Evolutionary conservation across 1,140 invertebrate genomes (phyloP), one percentile per base, ranked within the genome.

Genomic region (Papilio xuthus): DNA sequence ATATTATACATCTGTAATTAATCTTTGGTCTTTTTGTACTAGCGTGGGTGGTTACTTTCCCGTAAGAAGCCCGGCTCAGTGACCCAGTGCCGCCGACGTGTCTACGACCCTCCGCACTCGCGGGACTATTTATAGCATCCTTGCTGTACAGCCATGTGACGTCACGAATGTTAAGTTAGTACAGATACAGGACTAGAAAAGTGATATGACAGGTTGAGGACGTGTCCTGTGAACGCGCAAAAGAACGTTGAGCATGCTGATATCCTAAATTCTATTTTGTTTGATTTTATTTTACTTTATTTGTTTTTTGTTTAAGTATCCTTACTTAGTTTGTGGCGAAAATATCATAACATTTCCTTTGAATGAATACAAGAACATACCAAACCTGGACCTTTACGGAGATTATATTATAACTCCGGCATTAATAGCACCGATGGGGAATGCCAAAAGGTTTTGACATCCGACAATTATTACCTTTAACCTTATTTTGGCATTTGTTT

Each of bases 401-500:
- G 79, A 73, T 89, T 90, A 67, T 67, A 67, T 28, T 67, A 28
- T 26, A 28, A 67, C 60, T 89, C 86, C 88, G 88, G 84, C 85
- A 90, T 92, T 91, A 93, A 92, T 50, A 13, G 71, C 42, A 83
- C 78, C 74, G 78, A 78, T 76, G 81, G 83, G 86, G 87, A 88
- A 88, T 89, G 88, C 88, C 85, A 83, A 84, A 83, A 81, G 83
- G 82, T 83, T 83, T 83, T 78, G 78, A 81, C 83, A 89, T 84
- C 82, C 78, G 85, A 89, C 89, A 89, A 90, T 90, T 89, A 92
- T 89, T 90, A 92, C 91, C 91, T 93, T 88, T 92, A 84, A 93
- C 90, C 92, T 92, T 93, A 91, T 91, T 93, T 91, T 93, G 92
- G 87, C 90, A 92, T 93, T 93, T 93, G 87, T 75, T 77, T 82